Evolutionary conservation across 2,797 vertebrate genomes (phyloP), one percentile per base, ranked within the genome.

Genomic region (Coranthus polyacanthus): DNA sequence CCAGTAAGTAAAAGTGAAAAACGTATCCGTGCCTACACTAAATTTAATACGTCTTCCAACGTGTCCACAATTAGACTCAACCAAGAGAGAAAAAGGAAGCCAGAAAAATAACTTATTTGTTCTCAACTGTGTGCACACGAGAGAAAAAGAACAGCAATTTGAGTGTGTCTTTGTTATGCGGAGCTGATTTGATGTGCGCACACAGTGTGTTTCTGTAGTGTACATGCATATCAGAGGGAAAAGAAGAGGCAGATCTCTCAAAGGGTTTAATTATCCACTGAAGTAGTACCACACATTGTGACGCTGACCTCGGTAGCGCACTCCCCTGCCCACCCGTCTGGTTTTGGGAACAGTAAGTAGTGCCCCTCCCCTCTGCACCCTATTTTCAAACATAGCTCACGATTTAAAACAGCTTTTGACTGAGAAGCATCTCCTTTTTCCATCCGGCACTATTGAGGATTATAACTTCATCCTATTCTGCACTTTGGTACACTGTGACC

Each of bases 191-290:
- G 21, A 16, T 49, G 22, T 32, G 37, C n/a, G n/a, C 22, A 36
- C 16, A 7, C 29, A 54, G 45, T 32, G 26, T 42, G 57, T 63
- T 64, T 78, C 18, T 78, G 68, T 54, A 37, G 18, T 24, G 36
- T 42, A 51, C 58, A 72, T 74, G 63, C 66, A 87, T 71, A 77
- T 82, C 49, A 74, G 75, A 75, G 79, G 54, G 70, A 69, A 70
- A 41, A 66, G 36, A 72, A 66, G 61, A 49, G 43, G 34, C 54
- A 62, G 76, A 82, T 67, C 64, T 89, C 89, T 90, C 86, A 70
- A 46, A 69, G 85, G 90, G 84, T 92, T 91, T 92, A 88, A 92
- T 94, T 92, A 92, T 91, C 87, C 73, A 66, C 80, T 75, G 78
- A 88, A 84, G 64, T 57, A 64, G 79, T 42, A 82, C 79, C 75